Evolutionary conservation across 2,113 vertebrate species (phyloP).

Genomic region (Pluvianellus socialis): DNA sequence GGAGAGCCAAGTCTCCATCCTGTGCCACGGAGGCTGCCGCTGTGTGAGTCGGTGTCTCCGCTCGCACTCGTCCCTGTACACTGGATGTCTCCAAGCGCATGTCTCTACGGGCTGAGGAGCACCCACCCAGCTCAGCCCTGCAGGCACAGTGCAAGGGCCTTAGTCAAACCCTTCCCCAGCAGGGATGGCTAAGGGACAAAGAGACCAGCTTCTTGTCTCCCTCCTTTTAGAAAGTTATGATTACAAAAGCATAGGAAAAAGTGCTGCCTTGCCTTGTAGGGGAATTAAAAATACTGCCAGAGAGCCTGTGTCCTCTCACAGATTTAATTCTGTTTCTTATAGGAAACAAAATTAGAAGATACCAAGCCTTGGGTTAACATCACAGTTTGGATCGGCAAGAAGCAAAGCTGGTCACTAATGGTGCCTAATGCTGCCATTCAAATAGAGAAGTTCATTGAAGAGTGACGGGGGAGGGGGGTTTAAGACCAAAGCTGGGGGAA

Average conservation of each 20-base stretch:
- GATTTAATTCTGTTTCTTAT: background rate
- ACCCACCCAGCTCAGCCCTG: rapidly evolving
- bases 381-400: background rate
- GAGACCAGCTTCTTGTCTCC: background rate
- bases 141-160: rapidly evolving
- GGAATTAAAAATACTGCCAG: background rate
- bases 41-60: background rate
- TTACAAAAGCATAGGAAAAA: background rate
- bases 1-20: background rate
- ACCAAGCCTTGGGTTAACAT: background rate
- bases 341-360: background rate
- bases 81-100: background rate
- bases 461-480: background rate
- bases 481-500: background rate
- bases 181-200: background rate
- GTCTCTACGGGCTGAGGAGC: background rate
- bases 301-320: background rate
- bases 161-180: background rate
- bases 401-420: background rate
- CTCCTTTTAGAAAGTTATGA: background rate
- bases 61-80: background rate
- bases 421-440: background rate
- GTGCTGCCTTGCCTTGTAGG: background rate
- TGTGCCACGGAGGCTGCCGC: background rate
- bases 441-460: background rate